phyloP scores from a whole-genome alignment of 2,888 invertebrate genomes.

The Drosophila cracens region DNA sequence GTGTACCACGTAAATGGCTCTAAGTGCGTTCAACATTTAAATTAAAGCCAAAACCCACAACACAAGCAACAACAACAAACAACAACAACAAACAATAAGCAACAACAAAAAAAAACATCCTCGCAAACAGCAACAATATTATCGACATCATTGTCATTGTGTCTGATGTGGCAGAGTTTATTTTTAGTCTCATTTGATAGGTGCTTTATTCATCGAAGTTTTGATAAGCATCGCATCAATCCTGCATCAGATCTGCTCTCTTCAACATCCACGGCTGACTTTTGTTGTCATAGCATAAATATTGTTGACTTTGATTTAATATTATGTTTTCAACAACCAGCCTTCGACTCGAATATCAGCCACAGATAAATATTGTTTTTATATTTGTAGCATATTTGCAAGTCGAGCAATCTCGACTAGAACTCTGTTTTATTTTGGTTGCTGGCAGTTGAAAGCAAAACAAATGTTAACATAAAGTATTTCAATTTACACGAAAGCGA shows the following conservation, averaged over 20 bases:
- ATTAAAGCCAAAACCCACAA: constrained; percentile 37
- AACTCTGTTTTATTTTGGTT: not conserved
- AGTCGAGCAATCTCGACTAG: not conserved
- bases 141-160: constrained; percentile 5
- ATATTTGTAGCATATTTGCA: not conserved
- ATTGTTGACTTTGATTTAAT: constrained; percentile 28
- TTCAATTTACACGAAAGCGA: constrained; percentile 32
- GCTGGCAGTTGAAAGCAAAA: constrained; percentile 7
- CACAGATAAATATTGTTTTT: not conserved
- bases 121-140: constrained; percentile 5
- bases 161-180: not conserved
- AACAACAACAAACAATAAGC: not conserved
- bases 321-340: not conserved
- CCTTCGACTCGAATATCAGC: not conserved
- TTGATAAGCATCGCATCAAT: not conserved
- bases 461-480: constrained; percentile 31
- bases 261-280: not conserved
- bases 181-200: not conserved
- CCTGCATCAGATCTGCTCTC: not conserved
- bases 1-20: constrained; percentile 54
- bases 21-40: constrained; percentile 56
- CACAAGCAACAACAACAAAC: constrained; percentile 2
- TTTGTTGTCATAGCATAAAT: constrained; percentile 20
- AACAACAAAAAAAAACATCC: not conserved
- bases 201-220: not conserved